A percentile compares a stretch with the other conserved stretches of the same genome.
phyloP scores from a whole-genome alignment of 2,888 invertebrate species.

The Agriopis marginaria region DNA sequence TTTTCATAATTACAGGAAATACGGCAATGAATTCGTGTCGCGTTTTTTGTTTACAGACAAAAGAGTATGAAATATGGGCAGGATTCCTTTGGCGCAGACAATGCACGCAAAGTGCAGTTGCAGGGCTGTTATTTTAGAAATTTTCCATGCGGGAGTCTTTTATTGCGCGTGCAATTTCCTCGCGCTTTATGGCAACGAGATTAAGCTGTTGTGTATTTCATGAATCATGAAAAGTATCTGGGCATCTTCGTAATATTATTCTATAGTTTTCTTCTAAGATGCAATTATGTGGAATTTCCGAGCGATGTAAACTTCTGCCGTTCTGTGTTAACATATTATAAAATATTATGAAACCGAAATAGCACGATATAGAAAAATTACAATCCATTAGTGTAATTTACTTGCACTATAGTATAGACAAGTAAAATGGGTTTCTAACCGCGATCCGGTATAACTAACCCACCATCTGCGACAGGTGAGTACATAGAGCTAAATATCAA shows the following conservation, averaged over 20 bases:
- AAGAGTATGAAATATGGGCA: constrained; percentile 33
- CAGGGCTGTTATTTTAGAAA: constrained; percentile 33
- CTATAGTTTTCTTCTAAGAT: neutral
- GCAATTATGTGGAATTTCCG: neutral
- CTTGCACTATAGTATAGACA: too few relatives aligned
- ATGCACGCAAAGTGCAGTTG: constrained; percentile 4
- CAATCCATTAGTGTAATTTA: too few relatives aligned
- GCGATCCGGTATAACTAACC: too few relatives aligned
- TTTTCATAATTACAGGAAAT: constrained; percentile 46
- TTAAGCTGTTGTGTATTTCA: constrained; percentile 21
- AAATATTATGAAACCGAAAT: too few relatives aligned
- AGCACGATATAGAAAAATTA: too few relatives aligned
- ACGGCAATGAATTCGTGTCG: constrained; percentile 35
- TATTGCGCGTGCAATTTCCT: constrained; percentile 25
- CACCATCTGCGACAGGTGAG: too few relatives aligned
- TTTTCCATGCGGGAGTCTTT: constrained; percentile 40
- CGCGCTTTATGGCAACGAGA: constrained; percentile 5
- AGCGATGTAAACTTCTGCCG: neutral
- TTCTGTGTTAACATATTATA: too few relatives aligned
- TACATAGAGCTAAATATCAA: too few relatives aligned
- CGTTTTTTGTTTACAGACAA: constrained; percentile 43
- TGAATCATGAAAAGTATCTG: constrained; percentile 3
- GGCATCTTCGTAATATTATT: neutral
- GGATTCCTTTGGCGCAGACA: constrained; percentile 30
- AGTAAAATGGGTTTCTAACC: too few relatives aligned